Base-by-base conservation (phyloP, 1,140 invertebrate genomes). In the Sitobion miscanthi region DNA sequence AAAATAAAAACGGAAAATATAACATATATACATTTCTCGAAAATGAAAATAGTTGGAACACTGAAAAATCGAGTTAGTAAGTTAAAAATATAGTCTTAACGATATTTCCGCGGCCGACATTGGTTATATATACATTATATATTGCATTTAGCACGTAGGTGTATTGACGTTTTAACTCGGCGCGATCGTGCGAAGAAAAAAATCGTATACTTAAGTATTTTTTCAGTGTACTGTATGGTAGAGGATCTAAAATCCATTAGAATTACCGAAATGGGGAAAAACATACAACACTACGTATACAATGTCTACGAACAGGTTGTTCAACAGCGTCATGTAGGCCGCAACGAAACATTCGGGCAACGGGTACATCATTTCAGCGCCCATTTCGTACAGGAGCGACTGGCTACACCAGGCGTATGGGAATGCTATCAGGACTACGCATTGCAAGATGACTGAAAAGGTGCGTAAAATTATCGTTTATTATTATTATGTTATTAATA, bases 301-400 rank as follows among this genome's bases (percentile, higher is more conserved):
- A 2, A 52, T 45, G 9, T 85, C 52, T 0, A 86, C 21, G 9
- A 93, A 93, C 47, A 93, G 3, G 21, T 93, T 93, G 14, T 57
- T 93, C 38, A 86, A 21, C 35, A 85, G 20, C 25, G 91, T 93
- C 82, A 93, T 93, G 38, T 57, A 93, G 14, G 49, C 82, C 0
- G 77, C 82, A 2, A 93, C 25, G 14, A 85, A 93, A n/a, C 49
- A 45, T 14, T 93, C 38, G 45, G 91, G n/a, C 91, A 93, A 42
- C 4, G 91, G 82, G 1, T 23, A 30, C 49, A 45, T 86, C 14
- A 93, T 1, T 3, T 93, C 35, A 9, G 23, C 49, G 2, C 91
- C 82, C 77, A 86, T 93, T 30, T 93, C 49, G 23, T 86, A 93
- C 11, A 93, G 8, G 0, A 93, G 35, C 0, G 49, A 42, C 6